Conservation (phyloP, 2,888 invertebrate species). For the Brenthis ino region DNA sequence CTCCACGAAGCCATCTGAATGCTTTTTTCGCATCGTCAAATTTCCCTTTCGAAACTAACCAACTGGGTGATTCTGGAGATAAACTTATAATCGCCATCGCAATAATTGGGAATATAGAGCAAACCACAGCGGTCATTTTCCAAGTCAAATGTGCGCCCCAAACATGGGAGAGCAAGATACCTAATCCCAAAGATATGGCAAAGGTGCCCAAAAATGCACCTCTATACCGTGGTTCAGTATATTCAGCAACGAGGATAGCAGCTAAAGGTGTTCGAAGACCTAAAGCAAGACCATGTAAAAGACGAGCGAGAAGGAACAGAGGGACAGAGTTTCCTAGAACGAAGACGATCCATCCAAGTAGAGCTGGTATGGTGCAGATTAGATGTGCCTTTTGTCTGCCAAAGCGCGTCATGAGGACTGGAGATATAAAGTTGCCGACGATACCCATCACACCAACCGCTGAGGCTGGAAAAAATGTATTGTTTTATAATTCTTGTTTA, state of each 20-base stretch:
- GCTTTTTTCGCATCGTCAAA: conserved; percentile 81
- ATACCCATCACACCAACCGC: conserved; percentile 75
- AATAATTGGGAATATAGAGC: conserved; percentile 75
- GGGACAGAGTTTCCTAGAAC: conserved; percentile 68
- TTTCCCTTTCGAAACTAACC: conserved; percentile 84
- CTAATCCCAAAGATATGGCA: conserved; percentile 83
- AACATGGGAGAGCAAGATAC: conserved; percentile 84
- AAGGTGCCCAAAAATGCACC: conserved; percentile 84
- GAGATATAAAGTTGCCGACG: conserved; percentile 75
- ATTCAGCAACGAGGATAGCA: conserved; percentile 83
- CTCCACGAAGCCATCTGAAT: conserved; percentile 83
- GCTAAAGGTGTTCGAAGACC: conserved; percentile 81
- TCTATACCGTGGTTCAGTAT: conserved; percentile 83
- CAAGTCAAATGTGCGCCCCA: conserved; percentile 84
- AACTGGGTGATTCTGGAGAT: conserved; percentile 85
- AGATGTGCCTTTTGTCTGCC: conserved; percentile 83
- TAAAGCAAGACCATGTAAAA: conserved; percentile 75
- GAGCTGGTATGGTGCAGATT: conserved; percentile 72
- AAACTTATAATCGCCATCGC: conserved; percentile 72
- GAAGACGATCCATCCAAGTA: conserved; percentile 76
- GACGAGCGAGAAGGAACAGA: conserved; percentile 67
- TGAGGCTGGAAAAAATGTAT: conserved; percentile 60
- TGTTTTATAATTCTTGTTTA: not conserved
- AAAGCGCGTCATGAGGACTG: conserved; percentile 79
- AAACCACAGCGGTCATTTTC: conserved; percentile 82